These are phyloP conservation scores for Macropodus opercularis DNA, from an alignment of 2,797 vertebrate genomes.

Conservation along the genomic window DNA sequence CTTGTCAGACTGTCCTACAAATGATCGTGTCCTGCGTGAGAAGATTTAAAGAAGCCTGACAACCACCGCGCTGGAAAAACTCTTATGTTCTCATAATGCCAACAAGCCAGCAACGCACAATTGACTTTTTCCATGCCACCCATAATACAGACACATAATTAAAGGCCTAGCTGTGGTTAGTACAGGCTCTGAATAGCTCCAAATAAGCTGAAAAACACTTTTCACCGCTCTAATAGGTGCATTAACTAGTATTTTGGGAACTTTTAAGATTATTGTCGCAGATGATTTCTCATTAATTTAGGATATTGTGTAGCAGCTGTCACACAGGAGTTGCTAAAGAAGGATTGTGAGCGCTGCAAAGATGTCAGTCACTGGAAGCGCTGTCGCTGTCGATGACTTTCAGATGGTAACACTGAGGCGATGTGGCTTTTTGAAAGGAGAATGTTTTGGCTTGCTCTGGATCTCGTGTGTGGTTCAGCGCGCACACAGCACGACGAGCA, in stretches of 20 bases:
- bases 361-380: constrained; percentile 36
- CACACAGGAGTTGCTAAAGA: constrained; percentile 24
- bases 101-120: constrained; percentile 22
- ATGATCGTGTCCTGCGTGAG: constrained; percentile 12
- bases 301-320: constrained; percentile 41
- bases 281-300: constrained; percentile 10
- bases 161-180: constrained; percentile 44
- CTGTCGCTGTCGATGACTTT: constrained; percentile 44
- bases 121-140: constrained; percentile 40
- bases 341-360: constrained; percentile 23
- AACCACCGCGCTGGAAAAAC: constrained; percentile 31
- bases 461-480: constrained; percentile 27
- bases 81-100: constrained; percentile 24
- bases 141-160: constrained; percentile 52
- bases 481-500: constrained; percentile 24
- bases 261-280: constrained; percentile 2
- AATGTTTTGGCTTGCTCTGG: constrained; percentile 46
- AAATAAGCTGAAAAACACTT: constrained; percentile 24
- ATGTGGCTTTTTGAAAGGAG: constrained; percentile 51
- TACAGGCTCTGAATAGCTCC: constrained; percentile 22
- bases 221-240: background rate
- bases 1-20: constrained; percentile 32
- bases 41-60: constrained; percentile 34
- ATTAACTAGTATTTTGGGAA: constrained; percentile 23
- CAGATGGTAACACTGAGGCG: constrained; percentile 54